Conservation (phyloP, 2,113 vertebrate species). For the Rhinoptilus africanus region DNA sequence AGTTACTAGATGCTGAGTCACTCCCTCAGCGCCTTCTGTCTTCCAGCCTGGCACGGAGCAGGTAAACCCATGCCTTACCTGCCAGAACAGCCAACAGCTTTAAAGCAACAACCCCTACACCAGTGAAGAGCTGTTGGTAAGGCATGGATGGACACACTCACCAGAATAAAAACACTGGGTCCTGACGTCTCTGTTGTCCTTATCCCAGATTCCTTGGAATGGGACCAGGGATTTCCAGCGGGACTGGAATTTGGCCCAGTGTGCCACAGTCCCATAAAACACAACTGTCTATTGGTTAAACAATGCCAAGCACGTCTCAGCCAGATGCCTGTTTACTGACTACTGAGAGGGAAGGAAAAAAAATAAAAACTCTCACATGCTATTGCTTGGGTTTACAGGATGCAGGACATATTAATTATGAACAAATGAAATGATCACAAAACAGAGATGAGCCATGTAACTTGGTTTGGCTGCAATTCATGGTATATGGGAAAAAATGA, state of each 20-base stretch:
- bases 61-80: background rate
- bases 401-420: conserved; percentile 28
- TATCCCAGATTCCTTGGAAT: conserved; percentile 19
- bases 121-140: background rate
- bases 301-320: conserved; percentile 26
- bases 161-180: background rate
- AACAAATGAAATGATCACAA: conserved; percentile 5
- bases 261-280: conserved; percentile 29
- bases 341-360: background rate
- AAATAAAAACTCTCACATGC: conserved; percentile 1
- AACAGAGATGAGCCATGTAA: conserved; percentile 23
- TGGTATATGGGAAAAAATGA: background rate
- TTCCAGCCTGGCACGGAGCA: background rate
- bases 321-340: conserved; percentile 39
- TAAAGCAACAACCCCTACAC: fast-evolving
- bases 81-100: background rate
- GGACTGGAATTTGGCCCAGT: conserved; percentile 49
- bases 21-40: background rate
- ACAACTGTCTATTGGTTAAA: conserved; percentile 52
- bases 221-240: conserved; percentile 14
- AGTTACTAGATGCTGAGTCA: background rate
- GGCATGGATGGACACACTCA: background rate
- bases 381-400: conserved; percentile 26
- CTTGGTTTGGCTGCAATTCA: conserved; percentile 5
- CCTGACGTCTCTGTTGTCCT: background rate